Conservation (phyloP, 1,140 invertebrate species). For the Pseudomyrmex cubaensis region DNA sequence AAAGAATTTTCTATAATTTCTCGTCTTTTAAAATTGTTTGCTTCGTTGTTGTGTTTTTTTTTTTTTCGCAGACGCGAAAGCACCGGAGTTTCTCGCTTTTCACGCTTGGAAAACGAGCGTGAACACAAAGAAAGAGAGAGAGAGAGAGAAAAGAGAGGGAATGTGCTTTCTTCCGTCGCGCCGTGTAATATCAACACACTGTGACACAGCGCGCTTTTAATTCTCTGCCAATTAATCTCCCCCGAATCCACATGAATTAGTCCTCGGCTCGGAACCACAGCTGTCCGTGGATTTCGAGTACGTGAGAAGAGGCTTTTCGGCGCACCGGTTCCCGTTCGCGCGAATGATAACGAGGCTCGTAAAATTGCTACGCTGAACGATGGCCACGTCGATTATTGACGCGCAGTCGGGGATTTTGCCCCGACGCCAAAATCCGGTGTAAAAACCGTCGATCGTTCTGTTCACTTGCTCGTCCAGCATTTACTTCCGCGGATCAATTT, state of each 20-base stretch:
- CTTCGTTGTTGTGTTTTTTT: background rate
- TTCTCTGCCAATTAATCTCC: conserved; percentile 56
- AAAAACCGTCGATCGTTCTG: conserved; percentile 36
- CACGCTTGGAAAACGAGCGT: background rate
- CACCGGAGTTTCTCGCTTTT: background rate
- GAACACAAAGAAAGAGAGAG: background rate
- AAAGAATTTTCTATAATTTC: background rate
- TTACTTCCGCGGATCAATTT: conserved; percentile 50
- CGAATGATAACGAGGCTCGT: conserved; percentile 58
- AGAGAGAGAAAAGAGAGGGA: no score
- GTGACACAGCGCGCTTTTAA: conserved; percentile 37
- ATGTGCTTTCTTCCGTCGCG: conserved; percentile 8
- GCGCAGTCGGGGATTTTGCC: conserved; percentile 51
- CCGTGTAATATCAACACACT: conserved; percentile 37
- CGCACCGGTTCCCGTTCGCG: conserved; percentile 18
- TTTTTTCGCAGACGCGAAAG: background rate
- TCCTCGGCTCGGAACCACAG: conserved; percentile 35
- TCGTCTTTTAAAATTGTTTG: background rate
- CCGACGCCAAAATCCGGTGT: conserved; percentile 48
- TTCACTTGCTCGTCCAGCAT: conserved; percentile 38
- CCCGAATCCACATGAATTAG: conserved; percentile 48
- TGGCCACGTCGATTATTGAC: conserved; percentile 53
- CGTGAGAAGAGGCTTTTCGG: conserved; percentile 38
- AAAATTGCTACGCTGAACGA: conserved; percentile 58
- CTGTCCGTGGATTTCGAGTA: conserved; percentile 9